Conservation (phyloP, 2,797 vertebrate genomes). For the Pyrrhura leucotis region DNA sequence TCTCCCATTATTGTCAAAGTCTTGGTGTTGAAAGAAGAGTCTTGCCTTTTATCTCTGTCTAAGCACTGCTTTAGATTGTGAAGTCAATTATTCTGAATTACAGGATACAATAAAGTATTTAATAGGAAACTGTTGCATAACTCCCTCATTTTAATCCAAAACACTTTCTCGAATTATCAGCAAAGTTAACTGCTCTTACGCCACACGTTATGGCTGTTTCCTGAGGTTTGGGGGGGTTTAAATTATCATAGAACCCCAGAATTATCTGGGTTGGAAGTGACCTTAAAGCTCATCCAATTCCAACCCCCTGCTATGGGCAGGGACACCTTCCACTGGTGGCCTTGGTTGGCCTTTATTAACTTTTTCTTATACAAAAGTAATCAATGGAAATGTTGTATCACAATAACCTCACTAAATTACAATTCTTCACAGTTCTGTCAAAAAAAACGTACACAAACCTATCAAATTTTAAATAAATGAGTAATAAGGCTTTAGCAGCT, state of each 20-base stretch:
- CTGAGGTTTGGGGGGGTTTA: not conserved
- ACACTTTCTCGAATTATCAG: not conserved
- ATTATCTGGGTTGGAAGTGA: not conserved
- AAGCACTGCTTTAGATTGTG: not conserved
- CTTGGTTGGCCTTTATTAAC: not conserved
- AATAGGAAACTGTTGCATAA: conserved; percentile 2
- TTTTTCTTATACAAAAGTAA: not conserved
- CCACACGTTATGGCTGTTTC: not conserved
- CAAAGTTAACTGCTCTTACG: not conserved
- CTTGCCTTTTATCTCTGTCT: not conserved
- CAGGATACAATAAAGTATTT: not conserved
- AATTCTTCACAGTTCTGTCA: not conserved
- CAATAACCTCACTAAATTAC: not conserved
- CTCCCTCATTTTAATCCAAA: not conserved
- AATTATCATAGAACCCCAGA: not conserved
- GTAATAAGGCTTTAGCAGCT: conserved; percentile 82
- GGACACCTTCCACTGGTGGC: not conserved
- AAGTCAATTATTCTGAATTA: conserved; percentile 15
- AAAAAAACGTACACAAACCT: conserved; percentile 69
- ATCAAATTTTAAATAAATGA: conserved; percentile 81
- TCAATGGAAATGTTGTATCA: not conserved
- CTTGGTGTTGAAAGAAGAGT: not conserved
- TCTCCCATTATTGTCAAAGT: not conserved
- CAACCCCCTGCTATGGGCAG: not conserved
- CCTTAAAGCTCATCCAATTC: not conserved